phyloP scores from a whole-genome alignment of 2,888 invertebrate genomes.

The Nemoura dubitans region DNA sequence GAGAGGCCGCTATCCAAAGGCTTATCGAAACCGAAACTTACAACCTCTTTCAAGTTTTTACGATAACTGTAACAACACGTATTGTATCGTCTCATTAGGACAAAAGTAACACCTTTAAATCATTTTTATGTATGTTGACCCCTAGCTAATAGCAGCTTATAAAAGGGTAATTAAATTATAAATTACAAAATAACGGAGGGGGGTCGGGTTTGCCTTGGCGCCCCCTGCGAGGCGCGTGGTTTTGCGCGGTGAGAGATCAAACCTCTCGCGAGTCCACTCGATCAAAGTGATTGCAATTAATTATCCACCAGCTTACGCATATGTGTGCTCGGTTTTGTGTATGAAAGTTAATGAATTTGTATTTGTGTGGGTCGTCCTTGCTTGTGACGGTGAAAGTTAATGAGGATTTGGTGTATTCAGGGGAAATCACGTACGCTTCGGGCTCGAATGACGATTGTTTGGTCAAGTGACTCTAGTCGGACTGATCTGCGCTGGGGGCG shows the following conservation, averaged over 20 bases:
- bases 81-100: conserved; percentile 30
- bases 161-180: conserved; percentile 40
- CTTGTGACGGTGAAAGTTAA: neutral
- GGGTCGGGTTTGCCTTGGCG: conserved; percentile 14
- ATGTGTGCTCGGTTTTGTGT: neutral
- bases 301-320: neutral
- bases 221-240: conserved; percentile 15
- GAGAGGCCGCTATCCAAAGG: neutral
- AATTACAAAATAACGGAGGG: conserved; percentile 30
- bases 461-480: neutral
- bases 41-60: conserved; percentile 32
- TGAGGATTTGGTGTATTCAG: neutral
- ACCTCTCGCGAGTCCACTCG: conserved; percentile 8
- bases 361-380: neutral
- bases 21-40: conserved; percentile 23
- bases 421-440: neutral
- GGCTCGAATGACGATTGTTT: neutral
- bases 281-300: conserved; percentile 10
- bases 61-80: conserved; percentile 28
- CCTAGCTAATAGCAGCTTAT: neutral
- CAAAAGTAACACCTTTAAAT: conserved; percentile 41
- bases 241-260: conserved; percentile 17
- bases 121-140: conserved; percentile 22
- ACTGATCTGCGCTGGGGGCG: neutral
- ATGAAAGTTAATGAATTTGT: neutral